Base-by-base conservation (phyloP, 1,140 invertebrate genomes). In the Drosophila repletoides region DNA sequence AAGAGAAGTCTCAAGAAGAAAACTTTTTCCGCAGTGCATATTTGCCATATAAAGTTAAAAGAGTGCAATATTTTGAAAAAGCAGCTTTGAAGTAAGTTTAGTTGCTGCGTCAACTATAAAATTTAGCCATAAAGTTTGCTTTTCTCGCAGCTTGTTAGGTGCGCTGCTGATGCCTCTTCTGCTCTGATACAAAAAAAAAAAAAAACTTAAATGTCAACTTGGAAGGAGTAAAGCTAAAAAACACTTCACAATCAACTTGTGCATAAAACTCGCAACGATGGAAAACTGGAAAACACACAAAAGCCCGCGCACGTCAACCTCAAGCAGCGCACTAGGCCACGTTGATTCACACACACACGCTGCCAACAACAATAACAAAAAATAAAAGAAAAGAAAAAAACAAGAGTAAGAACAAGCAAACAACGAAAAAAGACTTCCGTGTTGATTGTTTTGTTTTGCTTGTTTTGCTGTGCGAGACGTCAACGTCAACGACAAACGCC, bases 381-480 rank as follows among this genome's bases (percentile, higher is more conserved):
- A 26, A 41, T 33, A n/a, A 33, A 46, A 46, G 61, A 31, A 58
- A 29, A 64, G 3, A 52, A 4, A 22, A 14, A 24, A 33, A 52
- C n/a, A 38, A 58, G 34, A 52, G 58, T 59, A 65, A 70, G 53
- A 67, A 64, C 56, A 51, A 56, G 52, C 74, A 74, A 68, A 63
- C 65, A 68, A 63, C 58, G 53, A 72, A 70, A 83, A 84, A 84
- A 76, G 64, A 77, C 77, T 83, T 83, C 77, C 77, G 77, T 84
- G 77, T 83, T 83, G 77, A 83, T 83, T 83, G 77, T 83, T 83
- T 83, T 75, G 73, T 70, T 83, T 83, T 77, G 59, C 74, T 81
- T 68, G n/a, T n/a, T n/a, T n/a, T n/a, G n/a, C n/a, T n/a, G 67
- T 71, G 67, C 43, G 55, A 65, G 76, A 81, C 63, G 74, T 40